Evolutionary conservation across 2,113 vertebrate species (phyloP).

Genomic region (Procavia capensis): DNA sequence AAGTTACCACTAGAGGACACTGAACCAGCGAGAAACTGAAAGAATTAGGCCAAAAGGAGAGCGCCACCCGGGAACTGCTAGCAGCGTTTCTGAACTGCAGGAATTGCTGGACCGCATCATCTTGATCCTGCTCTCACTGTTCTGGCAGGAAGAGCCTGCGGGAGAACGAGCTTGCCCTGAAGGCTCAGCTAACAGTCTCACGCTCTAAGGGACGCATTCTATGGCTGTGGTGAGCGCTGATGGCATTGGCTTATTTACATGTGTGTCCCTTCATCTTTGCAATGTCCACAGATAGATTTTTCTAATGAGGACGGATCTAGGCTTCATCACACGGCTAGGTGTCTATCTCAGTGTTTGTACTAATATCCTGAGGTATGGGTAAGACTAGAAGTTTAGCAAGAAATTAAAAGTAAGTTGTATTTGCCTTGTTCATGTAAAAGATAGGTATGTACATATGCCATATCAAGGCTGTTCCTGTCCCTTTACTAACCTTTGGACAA

Average conservation of each 20-base stretch:
- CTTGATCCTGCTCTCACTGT: not conserved
- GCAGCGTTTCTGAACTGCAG: not conserved
- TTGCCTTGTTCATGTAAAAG: not conserved
- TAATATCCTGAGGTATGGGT: not conserved
- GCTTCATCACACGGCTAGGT: not conserved
- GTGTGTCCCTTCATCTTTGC: not conserved
- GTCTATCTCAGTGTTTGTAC: not conserved
- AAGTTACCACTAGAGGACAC: conserved; percentile 84
- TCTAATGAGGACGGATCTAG: not conserved
- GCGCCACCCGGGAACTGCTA: not conserved
- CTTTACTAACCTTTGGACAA: not conserved
- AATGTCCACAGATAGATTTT: not conserved
- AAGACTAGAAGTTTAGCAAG: not conserved
- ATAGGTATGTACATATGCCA: not conserved
- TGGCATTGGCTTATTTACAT: not conserved
- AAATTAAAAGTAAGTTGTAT: not conserved
- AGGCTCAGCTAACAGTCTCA: not conserved
- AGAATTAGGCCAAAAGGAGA: not conserved
- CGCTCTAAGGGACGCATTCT: not conserved
- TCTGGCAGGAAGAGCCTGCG: not conserved
- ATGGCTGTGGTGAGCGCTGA: not conserved
- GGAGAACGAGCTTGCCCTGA: not conserved
- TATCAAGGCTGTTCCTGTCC: not conserved
- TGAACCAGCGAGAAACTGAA: conserved; percentile 73
- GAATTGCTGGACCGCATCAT: not conserved